These are phyloP conservation scores for Heliconius aoede DNA, from an alignment of 2,888 invertebrate genomes.

Conservation along the genomic window DNA sequence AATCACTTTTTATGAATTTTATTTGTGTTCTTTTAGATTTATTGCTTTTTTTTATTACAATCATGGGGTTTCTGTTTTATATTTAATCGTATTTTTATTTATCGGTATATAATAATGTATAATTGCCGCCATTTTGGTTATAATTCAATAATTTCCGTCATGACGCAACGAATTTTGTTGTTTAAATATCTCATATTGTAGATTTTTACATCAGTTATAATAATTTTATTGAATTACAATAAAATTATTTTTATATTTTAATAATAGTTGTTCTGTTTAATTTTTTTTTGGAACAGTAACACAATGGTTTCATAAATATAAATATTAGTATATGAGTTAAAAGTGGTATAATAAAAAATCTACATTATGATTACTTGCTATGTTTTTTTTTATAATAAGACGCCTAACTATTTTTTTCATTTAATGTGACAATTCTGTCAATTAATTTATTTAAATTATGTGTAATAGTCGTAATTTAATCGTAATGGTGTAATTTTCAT, in stretches of 20 bases:
- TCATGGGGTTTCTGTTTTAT: constrained; percentile 36
- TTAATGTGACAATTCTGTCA: constrained; percentile 43
- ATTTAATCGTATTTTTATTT: constrained; percentile 30
- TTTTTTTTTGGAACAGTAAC: not conserved
- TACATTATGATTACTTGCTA: constrained; percentile 25
- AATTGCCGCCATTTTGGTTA: constrained; percentile 27
- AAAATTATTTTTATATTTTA: too few relatives aligned
- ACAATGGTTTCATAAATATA: not conserved
- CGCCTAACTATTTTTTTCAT: constrained; percentile 37
- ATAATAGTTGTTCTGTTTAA: too few relatives aligned
- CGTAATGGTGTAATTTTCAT: constrained; percentile 40
- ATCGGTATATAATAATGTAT: constrained; percentile 21
- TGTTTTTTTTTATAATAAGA: constrained; percentile 13
- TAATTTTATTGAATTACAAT: too few relatives aligned
- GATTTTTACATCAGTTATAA: constrained; percentile 1
- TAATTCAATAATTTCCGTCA: constrained; percentile 38
- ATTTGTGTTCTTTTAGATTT: constrained; percentile 45
- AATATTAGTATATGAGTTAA: not conserved
- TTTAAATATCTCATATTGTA: constrained; percentile 26
- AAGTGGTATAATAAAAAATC: not conserved
- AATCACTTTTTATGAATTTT: constrained; percentile 32
- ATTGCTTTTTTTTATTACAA: constrained; percentile 26
- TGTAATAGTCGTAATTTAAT: constrained; percentile 39
- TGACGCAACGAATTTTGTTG: constrained; percentile 45
- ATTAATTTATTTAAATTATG: constrained; percentile 48